Evolutionary conservation across 2,797 vertebrate genomes (phyloP).

Genomic region (Spinus olivaceus): DNA sequence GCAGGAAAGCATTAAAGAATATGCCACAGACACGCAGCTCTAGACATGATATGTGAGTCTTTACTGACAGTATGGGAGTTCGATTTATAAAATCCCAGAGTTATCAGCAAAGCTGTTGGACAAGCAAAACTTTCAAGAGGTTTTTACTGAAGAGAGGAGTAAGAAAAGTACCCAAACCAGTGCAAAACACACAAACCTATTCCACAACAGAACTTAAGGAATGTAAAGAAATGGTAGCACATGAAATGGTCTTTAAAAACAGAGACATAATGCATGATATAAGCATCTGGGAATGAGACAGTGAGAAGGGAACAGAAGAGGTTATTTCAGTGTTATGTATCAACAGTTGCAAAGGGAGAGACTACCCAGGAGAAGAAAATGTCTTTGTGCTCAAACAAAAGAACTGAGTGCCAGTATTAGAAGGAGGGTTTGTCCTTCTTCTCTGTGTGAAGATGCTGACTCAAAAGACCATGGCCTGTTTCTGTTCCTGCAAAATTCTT

Average conservation of each 20-base stretch:
- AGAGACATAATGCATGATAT: neutral
- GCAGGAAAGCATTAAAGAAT: constrained; percentile 38
- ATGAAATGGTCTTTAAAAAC: neutral
- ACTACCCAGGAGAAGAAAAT: neutral
- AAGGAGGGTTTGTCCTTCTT: neutral
- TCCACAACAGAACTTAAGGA: neutral
- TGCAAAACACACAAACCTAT: neutral
- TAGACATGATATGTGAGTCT: constrained; percentile 17
- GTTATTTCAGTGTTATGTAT: neutral
- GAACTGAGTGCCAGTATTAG: neutral
- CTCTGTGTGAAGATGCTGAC: neutral
- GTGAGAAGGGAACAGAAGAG: neutral
- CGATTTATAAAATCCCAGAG: neutral
- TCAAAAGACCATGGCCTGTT: neutral
- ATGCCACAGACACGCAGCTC: neutral
- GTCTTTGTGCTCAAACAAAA: neutral
- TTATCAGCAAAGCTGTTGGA: neutral
- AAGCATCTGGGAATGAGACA: neutral
- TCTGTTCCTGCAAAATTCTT: neutral
- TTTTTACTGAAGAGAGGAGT: neutral
- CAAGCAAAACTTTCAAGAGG: neutral
- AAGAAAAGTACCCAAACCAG: neutral
- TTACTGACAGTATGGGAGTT: neutral
- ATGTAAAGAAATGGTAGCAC: neutral
- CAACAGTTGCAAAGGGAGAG: neutral